These are phyloP conservation scores for Chiloscyllium plagiosum DNA, from an alignment of 2,113 vertebrate genomes.

Conservation along the genomic window DNA sequence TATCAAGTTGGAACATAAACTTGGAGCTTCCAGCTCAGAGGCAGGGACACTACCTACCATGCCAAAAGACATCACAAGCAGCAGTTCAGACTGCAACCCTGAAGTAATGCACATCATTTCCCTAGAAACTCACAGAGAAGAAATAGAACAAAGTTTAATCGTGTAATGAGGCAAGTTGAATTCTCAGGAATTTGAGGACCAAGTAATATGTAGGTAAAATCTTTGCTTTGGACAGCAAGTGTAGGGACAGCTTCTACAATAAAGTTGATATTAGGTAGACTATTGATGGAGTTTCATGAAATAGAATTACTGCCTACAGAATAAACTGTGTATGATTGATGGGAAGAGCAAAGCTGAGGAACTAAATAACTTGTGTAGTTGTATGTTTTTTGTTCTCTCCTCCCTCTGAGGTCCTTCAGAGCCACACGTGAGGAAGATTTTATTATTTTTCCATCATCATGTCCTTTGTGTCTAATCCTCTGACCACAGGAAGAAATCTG, in stretches of 20 bases:
- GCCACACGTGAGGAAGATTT: background rate
- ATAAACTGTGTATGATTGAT: background rate
- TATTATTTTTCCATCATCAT: background rate
- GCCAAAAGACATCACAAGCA: no score
- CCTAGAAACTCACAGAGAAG: background rate
- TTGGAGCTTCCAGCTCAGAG: background rate
- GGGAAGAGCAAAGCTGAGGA: background rate
- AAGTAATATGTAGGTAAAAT: background rate
- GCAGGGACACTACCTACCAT: background rate
- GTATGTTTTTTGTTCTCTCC: background rate
- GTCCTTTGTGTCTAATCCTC: background rate
- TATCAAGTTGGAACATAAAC: background rate
- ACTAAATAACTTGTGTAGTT: background rate
- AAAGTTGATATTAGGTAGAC: background rate
- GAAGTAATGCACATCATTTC: background rate
- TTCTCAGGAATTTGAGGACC: background rate
- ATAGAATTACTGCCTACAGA: background rate
- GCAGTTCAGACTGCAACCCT: background rate
- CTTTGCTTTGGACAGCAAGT: background rate
- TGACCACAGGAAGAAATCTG: background rate
- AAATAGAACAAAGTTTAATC: background rate
- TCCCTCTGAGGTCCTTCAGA: background rate
- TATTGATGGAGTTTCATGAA: background rate
- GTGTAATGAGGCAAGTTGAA: background rate
- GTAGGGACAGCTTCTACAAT: background rate